Conservation (phyloP, 2,113 vertebrate genomes). For the Daubentonia madagascariensis region DNA sequence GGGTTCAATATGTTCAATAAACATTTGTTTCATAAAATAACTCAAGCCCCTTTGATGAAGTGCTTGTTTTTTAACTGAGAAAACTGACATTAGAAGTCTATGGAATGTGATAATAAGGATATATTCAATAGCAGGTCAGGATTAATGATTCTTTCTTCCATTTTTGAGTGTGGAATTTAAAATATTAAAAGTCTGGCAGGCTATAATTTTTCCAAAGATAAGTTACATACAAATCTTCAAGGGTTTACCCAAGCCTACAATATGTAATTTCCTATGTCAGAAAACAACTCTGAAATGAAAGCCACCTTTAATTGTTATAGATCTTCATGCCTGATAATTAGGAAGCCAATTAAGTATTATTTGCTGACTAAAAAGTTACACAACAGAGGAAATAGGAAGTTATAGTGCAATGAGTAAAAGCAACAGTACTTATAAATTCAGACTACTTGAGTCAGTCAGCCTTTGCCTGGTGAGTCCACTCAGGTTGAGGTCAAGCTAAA, state of each 20-base stretch:
- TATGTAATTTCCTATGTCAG: slow-evolving; percentile 34
- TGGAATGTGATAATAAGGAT: background rate
- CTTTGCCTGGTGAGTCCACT: background rate
- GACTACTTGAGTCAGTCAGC: background rate
- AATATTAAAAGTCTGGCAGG: background rate
- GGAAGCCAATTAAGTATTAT: slow-evolving; percentile 8
- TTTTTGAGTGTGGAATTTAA: background rate
- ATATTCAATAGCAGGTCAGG: background rate
- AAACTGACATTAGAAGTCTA: background rate
- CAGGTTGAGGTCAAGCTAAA: background rate
- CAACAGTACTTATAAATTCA: slow-evolving; percentile 5
- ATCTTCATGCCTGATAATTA: slow-evolving; percentile 8
- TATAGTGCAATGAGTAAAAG: background rate
- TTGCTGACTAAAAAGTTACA: slow-evolving; percentile 34
- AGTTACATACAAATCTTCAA: slow-evolving; percentile 10
- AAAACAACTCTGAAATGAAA: slow-evolving; percentile 56
- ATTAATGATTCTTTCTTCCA: slow-evolving; percentile 28
- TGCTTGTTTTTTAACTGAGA: slow-evolving; percentile 27
- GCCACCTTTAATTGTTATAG: slow-evolving; percentile 38
- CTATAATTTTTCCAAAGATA: background rate
- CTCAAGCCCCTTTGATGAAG: background rate
- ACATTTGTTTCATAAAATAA: background rate
- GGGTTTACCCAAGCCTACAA: background rate
- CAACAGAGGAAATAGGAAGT: slow-evolving; percentile 41
- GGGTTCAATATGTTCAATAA: background rate